phyloP scores from a whole-genome alignment of 2,888 invertebrate species.

The Melinaea marsaeus region DNA sequence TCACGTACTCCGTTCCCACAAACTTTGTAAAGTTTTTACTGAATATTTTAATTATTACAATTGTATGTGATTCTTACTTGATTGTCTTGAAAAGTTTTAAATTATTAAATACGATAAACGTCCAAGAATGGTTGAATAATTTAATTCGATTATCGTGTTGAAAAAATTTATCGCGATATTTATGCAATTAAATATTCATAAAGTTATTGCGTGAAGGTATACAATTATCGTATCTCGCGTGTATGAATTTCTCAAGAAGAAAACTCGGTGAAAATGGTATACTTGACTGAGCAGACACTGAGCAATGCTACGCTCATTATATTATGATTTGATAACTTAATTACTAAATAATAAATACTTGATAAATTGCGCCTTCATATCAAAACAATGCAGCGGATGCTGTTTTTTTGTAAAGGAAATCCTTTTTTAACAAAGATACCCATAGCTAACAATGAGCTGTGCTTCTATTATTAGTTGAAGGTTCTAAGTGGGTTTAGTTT shows the following conservation, averaged over 20 bases:
- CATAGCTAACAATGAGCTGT: slow-evolving; percentile 45
- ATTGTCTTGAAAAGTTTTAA: background rate
- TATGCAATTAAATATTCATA: slow-evolving; percentile 54
- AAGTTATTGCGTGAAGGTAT: slow-evolving; percentile 69
- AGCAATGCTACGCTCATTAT: slow-evolving; percentile 14
- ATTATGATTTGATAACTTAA: background rate
- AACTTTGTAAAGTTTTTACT: slow-evolving; percentile 40
- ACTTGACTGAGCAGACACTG: slow-evolving; percentile 52
- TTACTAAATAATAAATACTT: slow-evolving; percentile 33
- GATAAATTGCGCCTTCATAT: slow-evolving; percentile 39
- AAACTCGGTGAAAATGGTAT: slow-evolving; percentile 69
- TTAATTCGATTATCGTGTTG: slow-evolving; percentile 16
- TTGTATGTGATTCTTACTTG: slow-evolving; percentile 1
- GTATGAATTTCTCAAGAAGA: slow-evolving; percentile 67
- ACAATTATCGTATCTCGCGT: slow-evolving; percentile 63
- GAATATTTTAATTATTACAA: slow-evolving; percentile 31
- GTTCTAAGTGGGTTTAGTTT: slow-evolving; percentile 20
- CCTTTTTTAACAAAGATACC: slow-evolving; percentile 48
- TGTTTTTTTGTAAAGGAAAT: slow-evolving; percentile 37
- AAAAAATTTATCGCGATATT: slow-evolving; percentile 30
- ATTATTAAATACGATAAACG: background rate
- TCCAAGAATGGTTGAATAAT: background rate
- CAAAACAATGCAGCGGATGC: slow-evolving; percentile 52
- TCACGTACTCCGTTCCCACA: slow-evolving; percentile 72
- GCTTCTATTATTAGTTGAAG: slow-evolving; percentile 36